Evolutionary conservation across 2,113 vertebrate genomes (phyloP), one percentile per base, ranked within the genome.

Genomic region (Panthera uncia): DNA sequence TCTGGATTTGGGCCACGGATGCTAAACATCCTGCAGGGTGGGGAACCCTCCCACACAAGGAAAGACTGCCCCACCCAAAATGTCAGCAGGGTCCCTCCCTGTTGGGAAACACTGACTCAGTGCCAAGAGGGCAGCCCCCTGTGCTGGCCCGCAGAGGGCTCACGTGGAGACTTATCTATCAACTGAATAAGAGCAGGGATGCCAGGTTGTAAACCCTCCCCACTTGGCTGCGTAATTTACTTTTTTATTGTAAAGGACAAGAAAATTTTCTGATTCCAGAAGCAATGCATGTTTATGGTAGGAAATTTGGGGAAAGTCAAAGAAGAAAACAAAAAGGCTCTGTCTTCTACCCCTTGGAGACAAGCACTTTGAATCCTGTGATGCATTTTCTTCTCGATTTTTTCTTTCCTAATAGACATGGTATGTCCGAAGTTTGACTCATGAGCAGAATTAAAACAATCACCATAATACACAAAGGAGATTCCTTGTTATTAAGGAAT

Each of bases 111-210:
- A 61, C 41, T 4, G 1, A 4, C 31, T 4, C 21, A 1, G 33
- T 11, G 52, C 38, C 27, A 13, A 45, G 38, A 52, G 27, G 71
- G 27, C 63, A 38, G 14, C 19, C 48, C 23, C 65, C 74, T 14
- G 36, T 0, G 1, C 19, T 12, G 66, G 63, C 48, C 15, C 36
- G 23, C n/a, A 12, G 4, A 23, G 36, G 31, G 29, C 8, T 63
- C 61, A 0, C 4, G 0, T 0, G 1, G 23, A 52, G 57, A 11
- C 48, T 3, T 1, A 0, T 31, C 81, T 10, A 0, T 4, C 15
- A 7, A 61, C 36, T 33, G 27, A 84, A 6, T 1, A 29, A 38
- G 27, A 33, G 29, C 29, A 29, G 68, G 69, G 36, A 48, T 65
- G 57, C 12, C 55, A 18, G 11, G 48, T 11, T 79, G 36, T 65